Base-by-base conservation (phyloP, 1,140 invertebrate genomes). In the Bactericera cockerelli region DNA sequence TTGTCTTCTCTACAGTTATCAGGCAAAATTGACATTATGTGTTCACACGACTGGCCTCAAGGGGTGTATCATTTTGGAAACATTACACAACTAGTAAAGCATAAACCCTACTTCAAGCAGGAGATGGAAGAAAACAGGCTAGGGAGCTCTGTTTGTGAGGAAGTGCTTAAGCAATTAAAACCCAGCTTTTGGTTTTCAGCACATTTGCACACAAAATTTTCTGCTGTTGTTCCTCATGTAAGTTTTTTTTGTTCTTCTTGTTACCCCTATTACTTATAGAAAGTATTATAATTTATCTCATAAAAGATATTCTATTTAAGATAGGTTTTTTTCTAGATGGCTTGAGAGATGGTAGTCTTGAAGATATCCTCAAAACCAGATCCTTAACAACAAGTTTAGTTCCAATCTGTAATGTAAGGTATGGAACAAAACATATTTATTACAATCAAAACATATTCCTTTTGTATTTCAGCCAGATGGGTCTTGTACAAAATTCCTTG, bases 21-120 rank as follows among this genome's bases (percentile, higher is more conserved):
- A 28, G 73, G 79, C 16, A 79, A 80, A 38, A 71, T 97, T 26
- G 87, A 98, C 74, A 86, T 98, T 36, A 87, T 94, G 70, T 67
- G 99, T 58, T 93, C 92, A 14, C 96, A 99, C 73, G 96, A 99
- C 70, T 99, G 96, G 96, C 96, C 96, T 4, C 73, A 78, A 59
- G 88, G 87, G 1, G 82, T 98, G 61, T 87, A 88, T 61, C 76
- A 92, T 60, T 85, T 86, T 76, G 96, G 95, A 11, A 79, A 98
- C 75, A 75, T 79, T 56, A 70, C 84, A 4, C 68, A 78, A 61
- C 75, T 99, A 10, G 69, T 98, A 2, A 81, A 76, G 63, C 75
- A 72, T n/a, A 99, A 99, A 75, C 82, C 86, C 59, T 89, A 82
- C 73, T 89, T 93, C 67, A 83, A 81, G 63, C 76, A 83, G 38